These are phyloP conservation scores for Achatina immaculata DNA, from an alignment of 1,140 invertebrate species.

Conservation along the genomic window DNA sequence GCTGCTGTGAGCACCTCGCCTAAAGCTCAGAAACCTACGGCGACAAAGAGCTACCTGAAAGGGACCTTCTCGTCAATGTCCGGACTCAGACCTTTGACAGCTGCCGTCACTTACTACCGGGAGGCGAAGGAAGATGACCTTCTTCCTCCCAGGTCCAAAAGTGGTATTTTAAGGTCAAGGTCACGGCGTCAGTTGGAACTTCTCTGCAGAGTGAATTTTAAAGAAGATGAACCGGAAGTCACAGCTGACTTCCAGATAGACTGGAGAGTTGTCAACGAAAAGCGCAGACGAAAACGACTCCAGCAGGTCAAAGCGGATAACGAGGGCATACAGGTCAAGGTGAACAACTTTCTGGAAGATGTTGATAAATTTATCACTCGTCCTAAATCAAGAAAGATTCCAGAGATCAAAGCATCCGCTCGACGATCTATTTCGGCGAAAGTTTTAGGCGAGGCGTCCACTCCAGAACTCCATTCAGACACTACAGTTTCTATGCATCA, in stretches of 20 bases:
- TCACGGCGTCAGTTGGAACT: slow-evolving; percentile 19
- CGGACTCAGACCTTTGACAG: slow-evolving; percentile 1
- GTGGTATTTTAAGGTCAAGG: slow-evolving; percentile 14
- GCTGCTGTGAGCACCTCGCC: background rate
- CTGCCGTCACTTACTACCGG: background rate
- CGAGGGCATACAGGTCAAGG: background rate
- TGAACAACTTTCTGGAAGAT: background rate
- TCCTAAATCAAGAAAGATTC: background rate
- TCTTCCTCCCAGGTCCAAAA: slow-evolving; percentile 1
- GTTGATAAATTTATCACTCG: slow-evolving; percentile 10
- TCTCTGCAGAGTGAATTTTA: background rate
- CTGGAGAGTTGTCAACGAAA: background rate
- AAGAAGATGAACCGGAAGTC: slow-evolving; percentile 2
- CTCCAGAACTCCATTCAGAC: too few relatives aligned
- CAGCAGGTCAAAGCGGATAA: background rate
- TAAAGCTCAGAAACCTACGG: background rate
- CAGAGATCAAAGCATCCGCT: background rate
- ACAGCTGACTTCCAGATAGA: background rate
- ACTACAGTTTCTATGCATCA: too few relatives aligned
- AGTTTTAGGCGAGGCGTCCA: too few relatives aligned
- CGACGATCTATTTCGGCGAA: background rate
- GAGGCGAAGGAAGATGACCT: background rate
- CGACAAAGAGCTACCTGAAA: background rate
- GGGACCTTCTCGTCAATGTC: background rate
- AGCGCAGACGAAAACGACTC: background rate